Evolutionary conservation across 2,888 invertebrate genomes (phyloP).

Genomic region (Copidosoma aretas): DNA sequence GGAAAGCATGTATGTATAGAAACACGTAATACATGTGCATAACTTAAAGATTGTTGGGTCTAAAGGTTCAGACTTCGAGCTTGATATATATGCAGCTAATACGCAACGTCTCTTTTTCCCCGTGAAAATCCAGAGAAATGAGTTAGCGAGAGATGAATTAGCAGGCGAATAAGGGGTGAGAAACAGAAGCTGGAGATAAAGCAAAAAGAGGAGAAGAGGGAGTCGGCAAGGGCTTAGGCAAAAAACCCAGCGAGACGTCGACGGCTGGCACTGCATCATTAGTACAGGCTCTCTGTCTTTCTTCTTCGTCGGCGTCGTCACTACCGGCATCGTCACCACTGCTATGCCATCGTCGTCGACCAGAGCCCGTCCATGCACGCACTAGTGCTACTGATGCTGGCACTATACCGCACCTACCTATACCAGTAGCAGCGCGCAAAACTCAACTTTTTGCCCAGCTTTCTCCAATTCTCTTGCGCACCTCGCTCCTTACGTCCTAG

Average conservation of each 20-base stretch:
- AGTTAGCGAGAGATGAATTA: background rate
- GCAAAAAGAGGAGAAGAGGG: background rate
- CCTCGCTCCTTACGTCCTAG: background rate
- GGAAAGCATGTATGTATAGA: too few species aligned
- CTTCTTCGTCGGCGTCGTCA: background rate
- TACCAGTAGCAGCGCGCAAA: background rate
- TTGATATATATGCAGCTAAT: too few species aligned
- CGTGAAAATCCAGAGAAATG: constrained; percentile 44
- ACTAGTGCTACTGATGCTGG: too few species aligned
- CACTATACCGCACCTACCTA: background rate
- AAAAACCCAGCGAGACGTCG: constrained; percentile 49
- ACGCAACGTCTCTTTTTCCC: constrained; percentile 6
- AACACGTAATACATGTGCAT: too few species aligned
- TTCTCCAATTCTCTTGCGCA: background rate
- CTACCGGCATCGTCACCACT: too few species aligned
- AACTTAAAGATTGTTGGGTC: too few species aligned
- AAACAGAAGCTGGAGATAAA: background rate
- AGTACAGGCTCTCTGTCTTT: constrained; percentile 45
- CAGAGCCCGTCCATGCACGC: too few species aligned
- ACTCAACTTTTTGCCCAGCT: background rate
- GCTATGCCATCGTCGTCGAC: too few species aligned
- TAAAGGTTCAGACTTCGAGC: too few species aligned
- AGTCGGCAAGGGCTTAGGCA: constrained; percentile 23
- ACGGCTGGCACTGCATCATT: constrained; percentile 55
- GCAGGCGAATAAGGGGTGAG: background rate